A percentile compares a stretch with the other conserved stretches of the same genome.
Evolutionary conservation across 2,113 vertebrate genomes (phyloP).

Genomic region (Phaethornis superciliosus): DNA sequence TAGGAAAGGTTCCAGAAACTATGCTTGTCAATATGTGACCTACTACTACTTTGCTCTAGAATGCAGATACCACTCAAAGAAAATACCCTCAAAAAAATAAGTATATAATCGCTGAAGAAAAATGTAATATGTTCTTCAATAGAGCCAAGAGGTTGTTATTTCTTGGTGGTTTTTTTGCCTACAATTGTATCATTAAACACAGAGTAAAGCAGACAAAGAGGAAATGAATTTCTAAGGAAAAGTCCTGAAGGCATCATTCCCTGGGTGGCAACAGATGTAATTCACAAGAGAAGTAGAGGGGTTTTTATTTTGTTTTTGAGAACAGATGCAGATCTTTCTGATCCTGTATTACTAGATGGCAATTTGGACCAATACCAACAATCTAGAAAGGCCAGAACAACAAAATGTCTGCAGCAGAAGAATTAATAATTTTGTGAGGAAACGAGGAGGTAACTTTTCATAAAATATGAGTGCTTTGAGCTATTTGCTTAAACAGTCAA

Average conservation of each 20-base stretch:
- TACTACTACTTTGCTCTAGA: neutral
- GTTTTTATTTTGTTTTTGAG: neutral
- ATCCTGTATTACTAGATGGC: neutral
- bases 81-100: conserved; percentile 20
- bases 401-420: neutral
- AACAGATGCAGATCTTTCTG: conserved; percentile 47
- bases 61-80: neutral
- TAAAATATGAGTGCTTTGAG: neutral
- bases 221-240: conserved; percentile 64
- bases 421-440: neutral
- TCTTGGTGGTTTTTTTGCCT: neutral
- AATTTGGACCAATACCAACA: conserved; percentile 9
- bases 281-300: conserved; percentile 8
- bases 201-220: conserved; percentile 63
- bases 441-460: neutral
- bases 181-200: conserved; percentile 65
- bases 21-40: neutral
- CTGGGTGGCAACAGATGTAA: conserved; percentile 56
- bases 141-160: neutral
- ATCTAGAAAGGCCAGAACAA: neutral
- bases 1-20: neutral
- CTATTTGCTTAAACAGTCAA: neutral
- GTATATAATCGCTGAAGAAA: neutral
- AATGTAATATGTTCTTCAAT: neutral
- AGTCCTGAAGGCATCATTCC: conserved; percentile 60